Conservation (phyloP, 1,140 invertebrate species). For the Orchesella cincta region DNA sequence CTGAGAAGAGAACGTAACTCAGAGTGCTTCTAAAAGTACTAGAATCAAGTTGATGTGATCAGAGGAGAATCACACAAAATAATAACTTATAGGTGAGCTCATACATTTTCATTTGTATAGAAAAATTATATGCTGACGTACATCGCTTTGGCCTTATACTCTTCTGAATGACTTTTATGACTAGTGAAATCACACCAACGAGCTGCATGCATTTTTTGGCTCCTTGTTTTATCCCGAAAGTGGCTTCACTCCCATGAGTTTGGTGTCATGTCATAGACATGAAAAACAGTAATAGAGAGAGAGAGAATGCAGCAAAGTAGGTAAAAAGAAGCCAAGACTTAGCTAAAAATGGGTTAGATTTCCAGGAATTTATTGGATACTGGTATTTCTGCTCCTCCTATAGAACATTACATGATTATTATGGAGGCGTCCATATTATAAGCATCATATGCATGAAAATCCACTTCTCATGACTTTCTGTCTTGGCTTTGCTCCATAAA, state of each 20-base stretch:
- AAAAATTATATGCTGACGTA: background rate
- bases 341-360: slow-evolving; percentile 1
- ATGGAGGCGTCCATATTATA: background rate
- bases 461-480: background rate
- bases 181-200: background rate
- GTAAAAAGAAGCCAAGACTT: background rate
- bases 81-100: background rate
- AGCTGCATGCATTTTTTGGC: background rate
- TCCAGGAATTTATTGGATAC: background rate
- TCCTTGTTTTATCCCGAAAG: background rate
- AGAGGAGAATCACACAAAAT: background rate
- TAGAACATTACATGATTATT: background rate
- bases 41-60: no score
- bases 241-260: background rate
- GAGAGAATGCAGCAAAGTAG: background rate
- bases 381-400: background rate
- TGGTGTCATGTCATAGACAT: slow-evolving; percentile 8
- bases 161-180: background rate
- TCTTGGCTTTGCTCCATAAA: background rate
- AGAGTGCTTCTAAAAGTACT: no score
- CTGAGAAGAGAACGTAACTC: no score
- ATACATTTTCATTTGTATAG: background rate
- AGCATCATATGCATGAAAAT: background rate
- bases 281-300: background rate
- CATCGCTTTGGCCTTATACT: background rate